These are phyloP conservation scores for Ostrea denselamellosa DNA, from an alignment of 1,140 invertebrate species.

Conservation along the genomic window DNA sequence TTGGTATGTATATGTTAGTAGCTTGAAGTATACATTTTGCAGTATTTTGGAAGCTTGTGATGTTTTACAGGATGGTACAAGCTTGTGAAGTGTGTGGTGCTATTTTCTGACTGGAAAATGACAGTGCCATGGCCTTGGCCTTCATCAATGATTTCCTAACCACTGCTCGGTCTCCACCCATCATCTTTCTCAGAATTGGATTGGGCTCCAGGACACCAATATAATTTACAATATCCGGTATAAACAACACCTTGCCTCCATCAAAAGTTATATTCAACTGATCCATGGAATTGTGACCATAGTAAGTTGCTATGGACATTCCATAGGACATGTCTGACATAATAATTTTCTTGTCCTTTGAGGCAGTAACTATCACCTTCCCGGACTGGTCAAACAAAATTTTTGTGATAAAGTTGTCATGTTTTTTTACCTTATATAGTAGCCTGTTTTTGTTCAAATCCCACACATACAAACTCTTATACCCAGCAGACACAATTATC, in stretches of 20 bases:
- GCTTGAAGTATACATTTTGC: neutral
- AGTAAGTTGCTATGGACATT: conserved; percentile 60
- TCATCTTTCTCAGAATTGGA: conserved; percentile 32
- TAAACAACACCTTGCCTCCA: conserved; percentile 56
- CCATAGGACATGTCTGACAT: conserved; percentile 60
- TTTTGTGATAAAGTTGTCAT: conserved; percentile 63
- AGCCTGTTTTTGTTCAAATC: conserved; percentile 55
- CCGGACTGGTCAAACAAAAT: conserved; percentile 62
- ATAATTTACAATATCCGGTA: conserved; percentile 60
- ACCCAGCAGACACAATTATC: conserved; percentile 62
- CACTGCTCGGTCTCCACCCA: neutral
- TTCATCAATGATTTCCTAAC: conserved; percentile 51
- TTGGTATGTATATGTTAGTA: neutral
- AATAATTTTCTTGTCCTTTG: conserved; percentile 62
- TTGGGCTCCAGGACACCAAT: conserved; percentile 63
- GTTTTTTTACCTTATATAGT: conserved; percentile 63
- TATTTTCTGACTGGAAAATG: conserved; percentile 62
- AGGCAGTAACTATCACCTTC: conserved; percentile 60
- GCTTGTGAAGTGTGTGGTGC: neutral
- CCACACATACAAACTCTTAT: conserved; percentile 69
- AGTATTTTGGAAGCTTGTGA: neutral
- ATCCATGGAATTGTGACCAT: conserved; percentile 60
- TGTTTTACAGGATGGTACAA: neutral
- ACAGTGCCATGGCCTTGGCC: conserved; percentile 61
- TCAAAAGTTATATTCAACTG: conserved; percentile 57